Evolutionary conservation across 2,113 vertebrate species (phyloP).

Genomic region (Oplegnathus fasciatus): DNA sequence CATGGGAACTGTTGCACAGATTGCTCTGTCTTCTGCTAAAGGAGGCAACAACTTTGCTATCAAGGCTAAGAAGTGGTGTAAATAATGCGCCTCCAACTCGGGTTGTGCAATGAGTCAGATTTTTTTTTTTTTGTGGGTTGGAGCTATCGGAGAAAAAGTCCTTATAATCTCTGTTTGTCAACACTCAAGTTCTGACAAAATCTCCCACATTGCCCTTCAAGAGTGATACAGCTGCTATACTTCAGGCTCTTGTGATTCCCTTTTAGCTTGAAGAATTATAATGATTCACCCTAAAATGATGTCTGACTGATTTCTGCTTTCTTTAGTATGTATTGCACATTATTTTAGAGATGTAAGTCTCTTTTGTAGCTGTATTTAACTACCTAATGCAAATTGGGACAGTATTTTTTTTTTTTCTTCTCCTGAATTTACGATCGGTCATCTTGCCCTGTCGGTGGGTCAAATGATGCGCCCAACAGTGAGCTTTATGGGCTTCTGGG

Average conservation of each 20-base stretch:
- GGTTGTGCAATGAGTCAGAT: constrained; percentile 12
- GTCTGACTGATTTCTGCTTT: neutral
- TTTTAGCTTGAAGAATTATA: neutral
- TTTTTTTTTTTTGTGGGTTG: constrained; percentile 1
- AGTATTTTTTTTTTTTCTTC: neutral
- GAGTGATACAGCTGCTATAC: neutral
- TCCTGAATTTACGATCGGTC: constrained; percentile 41
- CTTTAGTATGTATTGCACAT: neutral
- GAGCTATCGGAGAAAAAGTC: constrained; percentile 7
- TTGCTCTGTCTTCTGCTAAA: constrained; percentile 10
- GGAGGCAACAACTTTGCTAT: constrained; percentile 16
- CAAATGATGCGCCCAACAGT: constrained; percentile 58
- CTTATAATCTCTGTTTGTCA: constrained; percentile 28
- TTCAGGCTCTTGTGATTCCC: neutral
- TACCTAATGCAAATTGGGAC: constrained; percentile 4
- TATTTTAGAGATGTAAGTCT: neutral
- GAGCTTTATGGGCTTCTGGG: constrained; percentile 73
- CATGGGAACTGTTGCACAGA: constrained; percentile 56
- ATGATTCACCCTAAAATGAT: neutral
- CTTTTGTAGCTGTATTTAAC: constrained; percentile 12
- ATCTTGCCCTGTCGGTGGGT: constrained; percentile 48
- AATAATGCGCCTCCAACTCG: neutral
- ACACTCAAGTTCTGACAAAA: constrained; percentile 18
- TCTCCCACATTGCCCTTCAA: constrained; percentile 5
- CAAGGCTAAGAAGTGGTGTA: constrained; percentile 12